These are phyloP conservation scores for Gonioctena quinquepunctata DNA, from an alignment of 1,140 invertebrate species.

Conservation along the genomic window DNA sequence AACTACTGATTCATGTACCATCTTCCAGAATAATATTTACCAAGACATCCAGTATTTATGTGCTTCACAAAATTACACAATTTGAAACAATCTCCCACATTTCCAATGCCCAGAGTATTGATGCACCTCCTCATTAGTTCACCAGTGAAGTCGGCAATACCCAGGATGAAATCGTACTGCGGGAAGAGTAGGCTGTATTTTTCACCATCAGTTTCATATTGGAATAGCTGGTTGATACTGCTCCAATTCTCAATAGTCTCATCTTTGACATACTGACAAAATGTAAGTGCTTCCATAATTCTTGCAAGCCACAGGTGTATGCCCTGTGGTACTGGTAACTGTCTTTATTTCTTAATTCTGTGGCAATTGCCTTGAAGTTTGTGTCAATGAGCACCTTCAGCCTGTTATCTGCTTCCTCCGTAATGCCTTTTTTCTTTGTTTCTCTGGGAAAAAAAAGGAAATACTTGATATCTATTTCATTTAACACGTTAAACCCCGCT, in stretches of 20 bases:
- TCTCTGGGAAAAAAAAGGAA: conserved; percentile 58
- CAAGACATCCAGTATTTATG: conserved; percentile 73
- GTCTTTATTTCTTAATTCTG: conserved; percentile 73
- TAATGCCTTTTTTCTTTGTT: conserved; percentile 60
- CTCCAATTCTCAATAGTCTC: conserved; percentile 56
- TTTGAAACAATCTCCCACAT: conserved; percentile 75
- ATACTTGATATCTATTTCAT: too few relatives aligned
- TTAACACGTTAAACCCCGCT: too few relatives aligned
- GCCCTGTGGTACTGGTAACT: conserved; percentile 75
- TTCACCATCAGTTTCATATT: conserved; percentile 43
- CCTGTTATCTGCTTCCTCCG: conserved; percentile 69
- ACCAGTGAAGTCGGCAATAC: conserved; percentile 85
- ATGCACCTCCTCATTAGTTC: conserved; percentile 90
- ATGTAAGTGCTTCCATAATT: conserved; percentile 86
- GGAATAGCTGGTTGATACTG: conserved; percentile 57
- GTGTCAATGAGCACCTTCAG: conserved; percentile 64
- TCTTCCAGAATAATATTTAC: conserved; percentile 47
- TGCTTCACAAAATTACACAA: conserved; percentile 73
- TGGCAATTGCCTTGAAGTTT: conserved; percentile 70
- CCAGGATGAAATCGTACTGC: conserved; percentile 77
- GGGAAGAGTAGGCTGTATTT: conserved; percentile 56
- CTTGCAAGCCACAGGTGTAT: conserved; percentile 80
- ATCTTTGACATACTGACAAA: conserved; percentile 68
- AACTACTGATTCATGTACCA: neutral
- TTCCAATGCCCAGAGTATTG: conserved; percentile 76